Percentiles rank a stretch among this genome's conserved stretches.
Evolutionary conservation across 2,113 vertebrate species (phyloP).

Genomic region (Carlito syrichta): DNA sequence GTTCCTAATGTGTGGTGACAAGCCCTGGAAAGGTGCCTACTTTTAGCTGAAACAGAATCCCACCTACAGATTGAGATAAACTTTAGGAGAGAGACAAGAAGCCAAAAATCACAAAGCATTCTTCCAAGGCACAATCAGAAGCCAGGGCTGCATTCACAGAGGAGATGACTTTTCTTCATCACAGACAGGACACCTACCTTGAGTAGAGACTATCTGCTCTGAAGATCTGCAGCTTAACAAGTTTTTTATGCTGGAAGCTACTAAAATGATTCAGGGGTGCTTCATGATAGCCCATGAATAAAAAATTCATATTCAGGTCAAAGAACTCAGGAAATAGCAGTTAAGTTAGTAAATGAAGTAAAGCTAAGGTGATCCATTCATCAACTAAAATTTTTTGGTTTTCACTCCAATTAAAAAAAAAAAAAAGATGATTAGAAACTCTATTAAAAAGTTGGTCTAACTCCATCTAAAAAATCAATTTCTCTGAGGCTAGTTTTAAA

Average conservation of each 20-base stretch:
- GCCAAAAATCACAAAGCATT: not conserved
- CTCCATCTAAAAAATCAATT: not conserved
- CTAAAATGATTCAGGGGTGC: not conserved
- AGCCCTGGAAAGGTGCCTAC: not conserved
- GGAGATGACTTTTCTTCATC: not conserved
- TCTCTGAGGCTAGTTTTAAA: constrained; percentile 16
- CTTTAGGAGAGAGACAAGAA: not conserved
- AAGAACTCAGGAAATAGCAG: not conserved
- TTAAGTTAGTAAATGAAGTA: not conserved
- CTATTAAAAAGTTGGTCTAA: not conserved
- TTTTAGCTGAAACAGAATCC: not conserved
- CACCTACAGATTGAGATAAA: not conserved
- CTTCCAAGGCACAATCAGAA: not conserved
- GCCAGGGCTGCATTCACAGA: not conserved
- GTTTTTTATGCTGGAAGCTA: not conserved
- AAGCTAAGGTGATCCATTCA: not conserved
- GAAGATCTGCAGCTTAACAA: not conserved
- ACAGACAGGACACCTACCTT: not conserved
- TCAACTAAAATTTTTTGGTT: not conserved
- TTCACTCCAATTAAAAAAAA: too few relatives aligned
- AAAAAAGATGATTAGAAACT: not conserved
- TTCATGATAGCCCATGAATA: not conserved
- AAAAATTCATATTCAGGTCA: not conserved
- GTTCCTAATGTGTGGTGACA: not conserved
- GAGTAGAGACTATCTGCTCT: not conserved